Percentiles rank a stretch among this genome's conserved stretches.
Conservation (phyloP, 64 coral and sea anemone species). For the Montipora cactus region DNA sequence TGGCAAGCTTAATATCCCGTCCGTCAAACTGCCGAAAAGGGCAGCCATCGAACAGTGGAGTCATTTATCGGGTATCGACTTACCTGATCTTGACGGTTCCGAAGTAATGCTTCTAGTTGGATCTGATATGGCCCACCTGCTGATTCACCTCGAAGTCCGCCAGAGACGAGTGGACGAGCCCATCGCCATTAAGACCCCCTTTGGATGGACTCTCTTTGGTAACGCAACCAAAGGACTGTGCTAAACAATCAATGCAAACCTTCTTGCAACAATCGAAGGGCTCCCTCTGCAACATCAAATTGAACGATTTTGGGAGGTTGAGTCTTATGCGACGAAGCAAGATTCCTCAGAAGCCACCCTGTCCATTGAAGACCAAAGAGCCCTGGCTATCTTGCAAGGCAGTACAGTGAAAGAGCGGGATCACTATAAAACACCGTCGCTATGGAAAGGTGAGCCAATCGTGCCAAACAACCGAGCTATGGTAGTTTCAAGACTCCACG, state of each 20-base stretch:
- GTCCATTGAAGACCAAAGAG: constrained; percentile 51
- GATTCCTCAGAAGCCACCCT: not conserved
- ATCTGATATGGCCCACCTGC: constrained; percentile 30
- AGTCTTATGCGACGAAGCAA: constrained; percentile 25
- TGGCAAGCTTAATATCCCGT: constrained; percentile 41
- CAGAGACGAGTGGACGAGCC: constrained; percentile 30
- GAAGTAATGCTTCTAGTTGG: constrained; percentile 5
- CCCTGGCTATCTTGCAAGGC: not conserved
- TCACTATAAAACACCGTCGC: no score
- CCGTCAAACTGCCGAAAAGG: not conserved
- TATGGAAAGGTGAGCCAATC: not conserved
- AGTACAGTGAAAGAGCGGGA: no score
- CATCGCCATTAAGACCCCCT: not conserved
- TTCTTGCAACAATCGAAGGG: not conserved
- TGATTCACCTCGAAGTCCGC: constrained; percentile 49
- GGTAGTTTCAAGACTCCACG: not conserved
- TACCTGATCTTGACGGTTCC: no score
- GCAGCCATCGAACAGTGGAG: constrained; percentile 1
- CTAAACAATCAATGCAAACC: constrained; percentile 28
- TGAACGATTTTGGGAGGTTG: constrained; percentile 45
- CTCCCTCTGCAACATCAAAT: constrained; percentile 8
- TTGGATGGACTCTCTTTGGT: constrained; percentile 52
- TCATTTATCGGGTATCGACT: not conserved
- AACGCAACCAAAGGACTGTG: not conserved
- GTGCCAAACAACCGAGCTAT: constrained; percentile 55